A percentile compares a stretch with the other conserved stretches of the same genome.
These are phyloP conservation scores for Pelochelys cantorii DNA, from an alignment of 2,797 vertebrate genomes.

Conservation along the genomic window DNA sequence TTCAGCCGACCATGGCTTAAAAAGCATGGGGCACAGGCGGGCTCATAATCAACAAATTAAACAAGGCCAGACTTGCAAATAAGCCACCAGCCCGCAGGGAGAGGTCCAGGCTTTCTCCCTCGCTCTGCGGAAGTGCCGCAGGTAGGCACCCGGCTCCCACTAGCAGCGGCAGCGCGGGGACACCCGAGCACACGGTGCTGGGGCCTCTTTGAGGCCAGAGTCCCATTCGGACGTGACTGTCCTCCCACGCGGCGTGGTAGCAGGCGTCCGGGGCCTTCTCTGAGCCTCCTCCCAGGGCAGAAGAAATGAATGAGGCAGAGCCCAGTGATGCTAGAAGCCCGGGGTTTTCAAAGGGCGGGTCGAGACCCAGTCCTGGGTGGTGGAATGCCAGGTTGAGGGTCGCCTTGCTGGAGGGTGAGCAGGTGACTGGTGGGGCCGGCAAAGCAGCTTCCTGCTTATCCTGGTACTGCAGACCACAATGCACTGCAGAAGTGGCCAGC, in stretches of 20 bases:
- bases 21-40: rapidly evolving
- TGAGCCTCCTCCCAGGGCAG: neutral
- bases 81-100: rapidly evolving
- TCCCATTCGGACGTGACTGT: neutral
- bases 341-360: too few relatives aligned
- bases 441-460: too few relatives aligned
- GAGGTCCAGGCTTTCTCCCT: rapidly evolving
- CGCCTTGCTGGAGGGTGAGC: too few relatives aligned
- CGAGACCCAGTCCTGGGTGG: too few relatives aligned
- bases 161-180: neutral
- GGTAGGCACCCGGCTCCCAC: rapidly evolving
- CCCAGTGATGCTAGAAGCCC: too few relatives aligned
- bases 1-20: neutral
- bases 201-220: rapidly evolving
- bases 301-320: neutral
- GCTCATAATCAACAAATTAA: rapidly evolving
- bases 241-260: neutral
- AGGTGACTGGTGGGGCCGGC: too few relatives aligned
- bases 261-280: neutral
- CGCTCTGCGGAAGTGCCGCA: rapidly evolving
- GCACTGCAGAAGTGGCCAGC: too few relatives aligned
- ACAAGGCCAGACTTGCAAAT: rapidly evolving
- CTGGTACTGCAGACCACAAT: too few relatives aligned
- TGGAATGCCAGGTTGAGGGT: too few relatives aligned
- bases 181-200: neutral